Base-by-base conservation (phyloP, 1,140 invertebrate genomes). In the Calephelis nemesis region DNA sequence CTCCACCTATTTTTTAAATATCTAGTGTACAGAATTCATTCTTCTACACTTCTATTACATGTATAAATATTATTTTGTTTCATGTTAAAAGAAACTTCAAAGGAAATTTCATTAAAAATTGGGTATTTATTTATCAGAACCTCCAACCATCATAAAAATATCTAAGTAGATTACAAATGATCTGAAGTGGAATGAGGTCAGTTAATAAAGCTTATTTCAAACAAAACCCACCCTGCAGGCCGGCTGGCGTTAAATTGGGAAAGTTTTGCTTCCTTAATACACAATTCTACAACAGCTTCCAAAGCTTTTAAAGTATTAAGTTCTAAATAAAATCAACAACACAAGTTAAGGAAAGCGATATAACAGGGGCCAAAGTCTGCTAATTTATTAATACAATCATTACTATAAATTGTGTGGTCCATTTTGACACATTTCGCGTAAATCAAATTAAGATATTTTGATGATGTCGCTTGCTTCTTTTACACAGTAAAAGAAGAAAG, bases 301-400 rank as follows among this genome's bases (percentile, higher is more conserved):
- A 10, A 58, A 58, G 52, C 52, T 58, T 58, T 58, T 58, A 58
- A 58, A 58, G 52, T 58, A 58, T 58, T 58, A 39, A 54, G 52
- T 54, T 54, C 15, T 10, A 10, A 58, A 58, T 58, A 58, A 39
- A 58, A 58, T 39, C 52, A 58, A 58, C 52, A 58, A 58, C 11
- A 58, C 52, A 58, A 58, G 52, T 4, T 5, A 30, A 58, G 52
- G 12, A 9, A 58, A 58, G 50, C 49, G 4, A 39, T 54, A 39
- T 58, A 58, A 58, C 7, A 3, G 42, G 8, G 13, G 30, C 19
- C 11, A 11, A 4, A 58, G 19, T 39, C 52, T 30, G 13, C 30
- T 58, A 30, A 30, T 45, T 45, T 45, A 45, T 45, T 45, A 45
- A 45, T 5, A 0, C 42, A 9, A 45, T 7, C 8, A 45, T 45